These are phyloP conservation scores for Melitaea cinxia DNA, from an alignment of 1,140 invertebrate species.

Conservation along the genomic window DNA sequence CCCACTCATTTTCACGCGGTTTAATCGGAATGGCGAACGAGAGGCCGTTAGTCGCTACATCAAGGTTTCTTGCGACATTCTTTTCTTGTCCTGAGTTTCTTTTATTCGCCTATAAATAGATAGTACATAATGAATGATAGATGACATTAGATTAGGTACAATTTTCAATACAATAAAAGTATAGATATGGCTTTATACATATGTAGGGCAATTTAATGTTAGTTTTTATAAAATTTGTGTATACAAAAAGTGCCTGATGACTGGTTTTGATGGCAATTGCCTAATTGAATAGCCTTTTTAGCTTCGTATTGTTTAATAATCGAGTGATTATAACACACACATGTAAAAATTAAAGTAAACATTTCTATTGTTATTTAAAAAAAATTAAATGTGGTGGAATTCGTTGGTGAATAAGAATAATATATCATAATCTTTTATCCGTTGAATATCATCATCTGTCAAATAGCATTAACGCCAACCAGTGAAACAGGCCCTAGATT, in stretches of 20 bases:
- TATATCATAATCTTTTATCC: too few species aligned
- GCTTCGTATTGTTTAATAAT: too few species aligned
- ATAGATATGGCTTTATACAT: background rate
- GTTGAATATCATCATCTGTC: too few species aligned
- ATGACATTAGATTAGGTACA: background rate
- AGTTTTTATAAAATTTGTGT: background rate
- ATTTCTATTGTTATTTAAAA: too few species aligned
- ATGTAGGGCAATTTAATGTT: background rate
- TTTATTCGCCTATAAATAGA: conserved; percentile 15
- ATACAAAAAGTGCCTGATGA: background rate
- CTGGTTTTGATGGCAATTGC: background rate
- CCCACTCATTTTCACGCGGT: conserved; percentile 17
- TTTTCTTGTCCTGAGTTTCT: conserved; percentile 26
- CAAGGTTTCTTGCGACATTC: conserved; percentile 36
- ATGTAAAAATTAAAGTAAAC: too few species aligned
- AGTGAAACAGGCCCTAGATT: too few species aligned
- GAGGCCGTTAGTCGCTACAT: conserved; percentile 19
- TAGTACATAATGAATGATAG: background rate
- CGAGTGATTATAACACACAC: too few species aligned
- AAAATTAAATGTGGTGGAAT: too few species aligned
- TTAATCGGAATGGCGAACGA: conserved; percentile 22
- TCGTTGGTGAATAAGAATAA: too few species aligned
- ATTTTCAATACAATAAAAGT: background rate
- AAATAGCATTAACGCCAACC: too few species aligned
- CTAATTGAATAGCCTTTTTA: background rate